Percentiles rank a stretch among this genome's conserved stretches.
These are phyloP conservation scores for Orius insidiosus DNA, from an alignment of 1,140 invertebrate species.

Conservation along the genomic window DNA sequence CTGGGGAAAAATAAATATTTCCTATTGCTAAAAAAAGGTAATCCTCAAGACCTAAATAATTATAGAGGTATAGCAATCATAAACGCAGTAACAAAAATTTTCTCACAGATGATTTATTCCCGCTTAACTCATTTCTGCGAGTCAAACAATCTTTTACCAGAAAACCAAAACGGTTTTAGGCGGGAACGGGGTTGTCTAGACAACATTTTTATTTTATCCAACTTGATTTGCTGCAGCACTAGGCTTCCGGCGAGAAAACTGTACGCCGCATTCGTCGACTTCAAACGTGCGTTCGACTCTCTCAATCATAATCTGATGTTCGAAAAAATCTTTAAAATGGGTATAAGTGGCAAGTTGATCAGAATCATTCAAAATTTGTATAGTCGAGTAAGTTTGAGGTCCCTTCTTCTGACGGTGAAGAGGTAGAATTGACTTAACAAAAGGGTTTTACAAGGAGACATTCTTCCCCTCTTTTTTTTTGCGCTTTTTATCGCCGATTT, in stretches of 20 bases:
- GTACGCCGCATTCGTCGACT: conserved; percentile 20
- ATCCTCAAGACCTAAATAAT: background rate
- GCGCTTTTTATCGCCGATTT: conserved; percentile 16
- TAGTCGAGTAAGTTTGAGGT: conserved; percentile 11
- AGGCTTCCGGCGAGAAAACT: background rate
- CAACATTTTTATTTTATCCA: background rate
- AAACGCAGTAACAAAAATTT: background rate
- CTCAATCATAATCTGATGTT: conserved; percentile 17
- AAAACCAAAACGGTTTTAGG: conserved; percentile 3
- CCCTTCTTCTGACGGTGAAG: conserved; percentile 6
- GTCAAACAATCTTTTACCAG: background rate
- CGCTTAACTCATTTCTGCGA: background rate
- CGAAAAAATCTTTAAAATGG: conserved; percentile 17
- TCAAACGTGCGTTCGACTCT: conserved; percentile 18
- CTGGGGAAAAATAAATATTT: no score
- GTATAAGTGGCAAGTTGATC: conserved; percentile 19
- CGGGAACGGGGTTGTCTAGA: background rate
- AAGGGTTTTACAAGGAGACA: conserved; percentile 20
- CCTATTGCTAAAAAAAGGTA: no score
- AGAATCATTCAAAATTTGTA: conserved; percentile 17
- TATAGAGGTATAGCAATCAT: background rate
- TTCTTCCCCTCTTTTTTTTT: conserved; percentile 15
- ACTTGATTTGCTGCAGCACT: no score
- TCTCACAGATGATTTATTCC: background rate
- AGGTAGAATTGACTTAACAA: conserved; percentile 13